Evolutionary conservation across 2,888 invertebrate genomes (phyloP).

Genomic region (Eilema caniola): DNA sequence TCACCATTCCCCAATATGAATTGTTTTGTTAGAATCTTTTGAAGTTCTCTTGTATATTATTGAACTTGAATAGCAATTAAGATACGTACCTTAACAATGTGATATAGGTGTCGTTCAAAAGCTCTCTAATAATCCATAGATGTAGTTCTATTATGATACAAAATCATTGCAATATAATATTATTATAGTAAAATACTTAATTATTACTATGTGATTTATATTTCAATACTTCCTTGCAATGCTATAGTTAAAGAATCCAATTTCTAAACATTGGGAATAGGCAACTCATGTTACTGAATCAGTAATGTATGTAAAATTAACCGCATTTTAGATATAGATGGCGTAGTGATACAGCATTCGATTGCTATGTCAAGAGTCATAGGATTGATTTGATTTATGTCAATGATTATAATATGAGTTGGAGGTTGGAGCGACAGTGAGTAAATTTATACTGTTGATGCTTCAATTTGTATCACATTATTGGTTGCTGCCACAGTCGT

Average conservation of each 20-base stretch:
- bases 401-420: too few species aligned
- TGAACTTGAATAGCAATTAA: conserved; percentile 70
- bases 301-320: background rate
- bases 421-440: too few species aligned
- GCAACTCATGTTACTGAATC: background rate
- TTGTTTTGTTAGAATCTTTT: conserved; percentile 57
- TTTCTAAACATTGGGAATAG: background rate
- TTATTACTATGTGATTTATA: conserved; percentile 36
- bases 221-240: conserved; percentile 5
- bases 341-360: background rate
- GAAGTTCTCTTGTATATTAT: conserved; percentile 79
- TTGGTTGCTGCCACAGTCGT: too few species aligned
- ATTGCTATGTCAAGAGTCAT: background rate
- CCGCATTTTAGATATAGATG: background rate
- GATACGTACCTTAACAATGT: conserved; percentile 78
- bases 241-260: background rate
- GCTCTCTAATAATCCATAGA: conserved; percentile 79
- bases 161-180: conserved; percentile 60
- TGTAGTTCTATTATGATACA: conserved; percentile 66
- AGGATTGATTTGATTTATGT: too few species aligned
- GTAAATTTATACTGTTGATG: too few species aligned
- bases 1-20: conserved; percentile 72
- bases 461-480: too few species aligned
- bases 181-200: conserved; percentile 51
- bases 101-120: conserved; percentile 84